Evolutionary conservation across 2,797 vertebrate genomes (phyloP), one percentile per base, ranked within the genome.

Genomic region (Peromyscus aztecus): DNA sequence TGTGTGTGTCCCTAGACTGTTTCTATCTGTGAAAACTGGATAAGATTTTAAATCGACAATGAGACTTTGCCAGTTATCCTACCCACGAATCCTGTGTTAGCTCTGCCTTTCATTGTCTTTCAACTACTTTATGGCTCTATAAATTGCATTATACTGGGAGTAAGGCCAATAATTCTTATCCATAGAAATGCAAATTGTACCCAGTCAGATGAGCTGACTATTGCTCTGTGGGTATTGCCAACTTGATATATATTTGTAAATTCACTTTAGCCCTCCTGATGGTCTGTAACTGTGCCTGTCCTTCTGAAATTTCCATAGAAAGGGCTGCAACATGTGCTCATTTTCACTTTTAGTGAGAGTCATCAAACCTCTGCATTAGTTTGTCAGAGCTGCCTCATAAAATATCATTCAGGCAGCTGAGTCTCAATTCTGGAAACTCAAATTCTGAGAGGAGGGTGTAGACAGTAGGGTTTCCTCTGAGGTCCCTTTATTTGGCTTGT

Each of bases 21-120:
- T 96, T 91, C 55, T 57, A 4, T 85, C 29, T 65, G 5, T 17
- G 55, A 85, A 89, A 65, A 69, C 21, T 65, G 31, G 37, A n/a
- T 90, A 83, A 94, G 37, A 37, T 17, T 94, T 81, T 93, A 63
- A 92, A 63, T 59, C 31, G 63, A 24, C 29, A 63, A 75, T 61
- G 55, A 87, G 77, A 89, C 4, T 75, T 65, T 55, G 40, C 31
- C 80, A 94, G 81, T 24, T 80, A 88, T 84, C 17, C 71, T 52
- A 27, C 24, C 49, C 83, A 94, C 63, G 80, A 75, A 69, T 83
- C 57, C 89, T 81, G 57, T n/a, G 71, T 49, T 90, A 31, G 55
- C 43, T 92, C 82, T 94, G 89, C 80, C 76, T 94, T 95, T 81
- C 77, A 43, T 83, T 92, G 34, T 94, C 87, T 90, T 84, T 84